A percentile compares a stretch with the other conserved stretches of the same genome.
phyloP scores from a whole-genome alignment of 2,797 vertebrate species.

The Fundulus diaphanus region DNA sequence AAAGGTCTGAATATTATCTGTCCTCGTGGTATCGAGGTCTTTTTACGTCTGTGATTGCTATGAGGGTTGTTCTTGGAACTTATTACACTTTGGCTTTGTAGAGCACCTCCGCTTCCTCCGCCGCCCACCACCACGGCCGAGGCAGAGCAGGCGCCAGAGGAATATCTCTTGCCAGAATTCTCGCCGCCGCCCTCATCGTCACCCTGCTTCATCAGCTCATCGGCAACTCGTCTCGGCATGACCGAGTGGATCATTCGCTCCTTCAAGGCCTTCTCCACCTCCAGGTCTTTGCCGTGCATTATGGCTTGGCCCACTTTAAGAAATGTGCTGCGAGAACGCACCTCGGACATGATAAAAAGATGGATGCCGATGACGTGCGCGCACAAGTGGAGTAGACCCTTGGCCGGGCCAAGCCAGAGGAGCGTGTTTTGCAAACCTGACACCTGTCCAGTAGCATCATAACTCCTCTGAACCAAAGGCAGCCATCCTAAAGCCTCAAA shows the following conservation, averaged over 20 bases:
- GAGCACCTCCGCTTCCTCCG: constrained; percentile 49
- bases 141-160: constrained; percentile 83
- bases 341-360: constrained; percentile 96
- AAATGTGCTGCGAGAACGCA: constrained; percentile 95
- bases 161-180: constrained; percentile 91
- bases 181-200: constrained; percentile 93
- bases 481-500: constrained; percentile 92
- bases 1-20: constrained; percentile 96
- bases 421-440: constrained; percentile 68
- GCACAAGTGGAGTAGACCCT: constrained; percentile 91
- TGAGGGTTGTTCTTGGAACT: constrained; percentile 84
- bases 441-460: constrained; percentile 27
- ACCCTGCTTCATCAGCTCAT: constrained; percentile 96
- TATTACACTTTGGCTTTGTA: constrained; percentile 64
- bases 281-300: constrained; percentile 97
- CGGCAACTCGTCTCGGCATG: constrained; percentile 94
- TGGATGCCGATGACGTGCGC: constrained; percentile 94
- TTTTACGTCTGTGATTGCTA: constrained; percentile 89
- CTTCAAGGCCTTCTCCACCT: constrained; percentile 97
- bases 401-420: constrained; percentile 85
- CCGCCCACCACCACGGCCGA: constrained; percentile 62
- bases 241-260: constrained; percentile 99
- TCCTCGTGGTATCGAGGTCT: constrained; percentile 92
- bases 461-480: constrained; percentile 71
- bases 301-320: constrained; percentile 98